phyloP scores from a whole-genome alignment of 2,797 vertebrate genomes.

The Rhinella marina region DNA sequence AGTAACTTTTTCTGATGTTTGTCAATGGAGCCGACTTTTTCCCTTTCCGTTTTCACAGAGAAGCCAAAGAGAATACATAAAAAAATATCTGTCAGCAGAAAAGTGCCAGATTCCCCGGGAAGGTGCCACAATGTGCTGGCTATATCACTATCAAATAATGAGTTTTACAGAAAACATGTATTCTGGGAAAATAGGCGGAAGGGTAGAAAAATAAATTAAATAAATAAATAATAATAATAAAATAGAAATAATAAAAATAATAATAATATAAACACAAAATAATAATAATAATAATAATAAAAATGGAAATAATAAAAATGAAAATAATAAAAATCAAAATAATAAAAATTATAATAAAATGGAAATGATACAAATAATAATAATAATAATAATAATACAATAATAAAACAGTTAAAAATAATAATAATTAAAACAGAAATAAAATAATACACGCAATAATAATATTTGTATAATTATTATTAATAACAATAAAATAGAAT shows the following conservation, averaged over 20 bases:
- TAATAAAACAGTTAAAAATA: too few relatives aligned
- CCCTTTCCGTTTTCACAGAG: slow-evolving; percentile 10
- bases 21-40: slow-evolving; percentile 43
- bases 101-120: slow-evolving; percentile 4
- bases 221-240: background rate
- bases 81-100: slow-evolving; percentile 40
- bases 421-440: too few relatives aligned
- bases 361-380: too few relatives aligned
- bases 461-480: too few relatives aligned
- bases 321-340: too few relatives aligned
- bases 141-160: background rate
- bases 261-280: too few relatives aligned
- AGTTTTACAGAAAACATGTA: background rate
- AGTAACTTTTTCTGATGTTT: slow-evolving; percentile 57
- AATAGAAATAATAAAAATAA: background rate
- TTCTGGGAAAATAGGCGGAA: background rate
- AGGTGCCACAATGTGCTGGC: background rate
- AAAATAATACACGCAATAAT: too few relatives aligned
- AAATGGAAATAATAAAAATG: background rate
- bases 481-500: too few relatives aligned
- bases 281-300: background rate
- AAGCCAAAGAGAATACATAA: slow-evolving; percentile 39
- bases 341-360: too few relatives aligned
- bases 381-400: too few relatives aligned
- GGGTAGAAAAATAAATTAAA: background rate